Evolutionary conservation across 2,113 vertebrate genomes (phyloP).

Genomic region (Dipodomys merriami): DNA sequence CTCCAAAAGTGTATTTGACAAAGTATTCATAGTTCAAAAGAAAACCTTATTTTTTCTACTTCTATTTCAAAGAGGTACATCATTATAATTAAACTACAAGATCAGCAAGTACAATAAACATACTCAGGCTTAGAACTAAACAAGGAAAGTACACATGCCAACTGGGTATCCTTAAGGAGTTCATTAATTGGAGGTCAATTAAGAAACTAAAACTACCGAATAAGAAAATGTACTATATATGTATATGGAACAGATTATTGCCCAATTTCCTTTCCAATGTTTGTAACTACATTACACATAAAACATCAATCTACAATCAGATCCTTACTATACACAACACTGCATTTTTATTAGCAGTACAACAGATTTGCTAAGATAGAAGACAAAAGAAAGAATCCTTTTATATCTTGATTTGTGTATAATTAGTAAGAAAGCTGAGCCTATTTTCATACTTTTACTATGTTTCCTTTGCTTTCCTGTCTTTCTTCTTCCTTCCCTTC

Average conservation of each 20-base stretch:
- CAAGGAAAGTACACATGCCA: neutral
- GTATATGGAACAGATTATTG: neutral
- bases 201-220: neutral
- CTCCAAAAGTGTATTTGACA: neutral
- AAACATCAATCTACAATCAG: neutral
- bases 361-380: neutral
- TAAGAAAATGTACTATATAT: neutral
- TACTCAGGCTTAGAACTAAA: neutral
- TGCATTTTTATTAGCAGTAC: neutral
- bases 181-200: neutral
- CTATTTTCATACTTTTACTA: neutral
- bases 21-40: neutral
- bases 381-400: neutral
- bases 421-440: neutral
- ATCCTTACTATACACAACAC: neutral
- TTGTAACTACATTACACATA: neutral
- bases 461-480: neutral
- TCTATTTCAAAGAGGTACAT: neutral
- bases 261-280: neutral
- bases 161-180: neutral
- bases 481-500: too few relatives aligned
- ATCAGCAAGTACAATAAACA: neutral
- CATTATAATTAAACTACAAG: neutral
- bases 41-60: neutral
- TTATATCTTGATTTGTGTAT: neutral